These are phyloP conservation scores for Loris lydekkerianus DNA, from an alignment of 2,797 vertebrate species.

Conservation along the genomic window DNA sequence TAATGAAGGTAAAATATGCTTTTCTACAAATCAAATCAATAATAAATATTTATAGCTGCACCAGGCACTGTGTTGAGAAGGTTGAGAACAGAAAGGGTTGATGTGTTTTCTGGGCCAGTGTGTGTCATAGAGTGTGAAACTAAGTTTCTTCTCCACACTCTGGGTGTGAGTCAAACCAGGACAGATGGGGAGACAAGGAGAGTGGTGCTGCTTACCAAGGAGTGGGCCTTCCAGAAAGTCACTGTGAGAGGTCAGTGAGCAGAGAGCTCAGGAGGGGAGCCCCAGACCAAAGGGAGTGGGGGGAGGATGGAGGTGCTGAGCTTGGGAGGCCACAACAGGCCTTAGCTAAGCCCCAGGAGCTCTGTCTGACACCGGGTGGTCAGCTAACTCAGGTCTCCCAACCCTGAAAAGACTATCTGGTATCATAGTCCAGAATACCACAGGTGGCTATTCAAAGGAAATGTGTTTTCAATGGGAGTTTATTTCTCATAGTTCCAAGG, in stretches of 20 bases:
- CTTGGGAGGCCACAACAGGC: neutral
- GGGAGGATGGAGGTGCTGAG: neutral
- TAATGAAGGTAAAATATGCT: neutral
- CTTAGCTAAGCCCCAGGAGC: neutral
- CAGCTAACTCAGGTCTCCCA: fast-evolving
- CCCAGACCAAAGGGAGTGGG: neutral
- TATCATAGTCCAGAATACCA: neutral
- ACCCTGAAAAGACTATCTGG: neutral
- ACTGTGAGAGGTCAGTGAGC: fast-evolving
- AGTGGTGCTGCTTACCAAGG: neutral
- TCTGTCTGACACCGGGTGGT: neutral
- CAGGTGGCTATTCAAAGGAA: neutral
- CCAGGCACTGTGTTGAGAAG: neutral
- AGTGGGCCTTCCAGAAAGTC: neutral
- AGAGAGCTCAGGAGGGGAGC: neutral
- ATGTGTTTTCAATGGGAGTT: neutral
- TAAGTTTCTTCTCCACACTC: too few relatives aligned
- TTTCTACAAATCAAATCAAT: neutral
- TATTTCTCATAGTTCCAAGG: neutral
- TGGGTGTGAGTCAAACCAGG: too few relatives aligned
- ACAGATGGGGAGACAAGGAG: neutral
- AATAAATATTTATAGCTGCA: neutral
- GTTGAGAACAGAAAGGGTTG: neutral
- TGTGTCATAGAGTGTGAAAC: fast-evolving
- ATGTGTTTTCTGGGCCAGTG: fast-evolving